These are phyloP conservation scores for Dasypus novemcinctus DNA, from an alignment of 2,113 vertebrate genomes.

Conservation along the genomic window DNA sequence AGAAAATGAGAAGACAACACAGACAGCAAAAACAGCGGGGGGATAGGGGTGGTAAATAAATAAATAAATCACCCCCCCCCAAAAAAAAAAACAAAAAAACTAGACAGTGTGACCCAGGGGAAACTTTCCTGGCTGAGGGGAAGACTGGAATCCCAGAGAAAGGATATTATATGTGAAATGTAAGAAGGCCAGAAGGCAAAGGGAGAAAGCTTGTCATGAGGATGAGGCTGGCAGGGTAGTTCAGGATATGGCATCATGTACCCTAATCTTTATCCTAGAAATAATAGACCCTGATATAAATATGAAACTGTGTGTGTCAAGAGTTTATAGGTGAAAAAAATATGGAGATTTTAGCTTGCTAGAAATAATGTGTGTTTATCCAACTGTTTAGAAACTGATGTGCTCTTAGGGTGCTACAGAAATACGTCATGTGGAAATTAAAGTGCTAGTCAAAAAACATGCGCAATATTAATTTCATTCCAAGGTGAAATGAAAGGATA, in stretches of 20 bases:
- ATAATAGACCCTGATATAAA: not conserved
- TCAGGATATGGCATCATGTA: not conserved
- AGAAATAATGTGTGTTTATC: not conserved
- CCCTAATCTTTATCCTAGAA: not conserved
- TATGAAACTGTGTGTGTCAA: not conserved
- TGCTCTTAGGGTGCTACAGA: not conserved
- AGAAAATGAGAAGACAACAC: no score
- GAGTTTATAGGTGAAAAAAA: not conserved
- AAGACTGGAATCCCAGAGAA: not conserved
- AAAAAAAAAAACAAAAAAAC: no score
- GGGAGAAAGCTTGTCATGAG: not conserved
- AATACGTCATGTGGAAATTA: not conserved
- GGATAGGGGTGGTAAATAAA: no score
- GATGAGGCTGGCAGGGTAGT: not conserved
- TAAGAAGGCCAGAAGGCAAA: not conserved
- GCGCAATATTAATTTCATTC: not conserved
- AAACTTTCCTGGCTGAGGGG: not conserved
- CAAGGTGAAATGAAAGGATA: not conserved
- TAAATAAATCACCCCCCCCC: no score
- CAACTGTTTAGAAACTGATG: not conserved
- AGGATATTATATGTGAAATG: not conserved
- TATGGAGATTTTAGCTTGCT: not conserved
- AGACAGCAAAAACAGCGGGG: no score
- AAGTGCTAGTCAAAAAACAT: not conserved
- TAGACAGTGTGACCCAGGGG: not conserved